Base-by-base conservation (phyloP, 1,140 invertebrate genomes). In the Phenacoccus solenopsis region DNA sequence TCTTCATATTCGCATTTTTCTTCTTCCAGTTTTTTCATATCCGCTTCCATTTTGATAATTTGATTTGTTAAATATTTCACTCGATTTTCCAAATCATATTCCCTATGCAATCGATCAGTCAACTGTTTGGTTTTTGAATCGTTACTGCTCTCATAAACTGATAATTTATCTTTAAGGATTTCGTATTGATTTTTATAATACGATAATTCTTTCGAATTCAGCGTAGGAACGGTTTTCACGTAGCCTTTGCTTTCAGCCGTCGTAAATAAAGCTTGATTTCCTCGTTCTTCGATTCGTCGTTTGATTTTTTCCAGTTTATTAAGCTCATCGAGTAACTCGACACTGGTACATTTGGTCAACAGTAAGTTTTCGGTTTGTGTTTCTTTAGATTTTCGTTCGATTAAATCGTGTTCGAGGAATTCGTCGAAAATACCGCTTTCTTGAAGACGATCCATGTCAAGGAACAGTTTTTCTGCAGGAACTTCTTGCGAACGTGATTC, bases 401-500 rank as follows among this genome's bases (percentile, higher is more conserved):
- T 2, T 68, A 72, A 30, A 72, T 72, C 70, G 1, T 56, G 21
- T n/a, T 71, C 67, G 35, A 69, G 35, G n/a, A 69, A 68, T 24
- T 76, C 76, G 49, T 81, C 80, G 73, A 80, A 81, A 67, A 81
- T 81, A 7, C 80, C 80, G 72, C 80, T 81, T 71, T 81, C 80
- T 72, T 81, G 80, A 24, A 81, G 69, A 67, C 74, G 74, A 27
- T 78, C 76, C 4, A 56, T 64, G 22, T 72, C 69, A 64, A 71
- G 72, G 16, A 73, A 64, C 12, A 72, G 61, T 28, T 72, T 72
- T 28, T 73, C 71, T 27, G 49, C 56, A 32, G 59, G 16, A 49
- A 32, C 30, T 30, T 72, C 59, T 24, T 72, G 71, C 22, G 56
- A 68, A n/a, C 56, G 20, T 28, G 70, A 69, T 64, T 38, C 35